Conservation (phyloP, 2,888 invertebrate species). For the Masnerella sp. region DNA sequence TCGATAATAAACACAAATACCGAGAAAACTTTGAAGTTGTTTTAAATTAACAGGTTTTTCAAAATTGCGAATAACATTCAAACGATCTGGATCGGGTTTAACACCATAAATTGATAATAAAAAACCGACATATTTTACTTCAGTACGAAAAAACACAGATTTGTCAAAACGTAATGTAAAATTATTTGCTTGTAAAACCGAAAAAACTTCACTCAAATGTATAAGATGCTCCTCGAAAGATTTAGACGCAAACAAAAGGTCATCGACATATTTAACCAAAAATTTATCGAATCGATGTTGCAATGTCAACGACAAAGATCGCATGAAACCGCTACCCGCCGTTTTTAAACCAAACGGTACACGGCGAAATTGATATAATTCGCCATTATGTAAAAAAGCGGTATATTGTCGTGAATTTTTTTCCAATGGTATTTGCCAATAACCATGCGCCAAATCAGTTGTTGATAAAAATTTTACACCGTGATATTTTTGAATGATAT, state of each 20-base stretch:
- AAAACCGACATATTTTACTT: conserved; percentile 57
- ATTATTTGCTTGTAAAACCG: conserved; percentile 6
- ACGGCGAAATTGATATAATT: conserved; percentile 61
- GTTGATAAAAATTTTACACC: conserved; percentile 54
- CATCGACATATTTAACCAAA: conserved; percentile 34
- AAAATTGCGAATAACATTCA: conserved; percentile 63
- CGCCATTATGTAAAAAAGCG: conserved; percentile 52
- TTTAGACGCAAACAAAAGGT: neutral
- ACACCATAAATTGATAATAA: conserved; percentile 5
- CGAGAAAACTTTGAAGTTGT: conserved; percentile 63
- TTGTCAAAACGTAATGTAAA: conserved; percentile 59
- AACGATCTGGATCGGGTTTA: neutral
- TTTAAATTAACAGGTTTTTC: conserved; percentile 62
- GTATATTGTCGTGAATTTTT: conserved; percentile 10
- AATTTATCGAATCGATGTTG: conserved; percentile 56
- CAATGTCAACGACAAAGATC: conserved; percentile 59
- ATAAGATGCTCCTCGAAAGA: conserved; percentile 15
- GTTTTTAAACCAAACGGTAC: conserved; percentile 2
- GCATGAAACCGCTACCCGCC: conserved; percentile 6
- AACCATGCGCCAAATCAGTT: conserved; percentile 59
- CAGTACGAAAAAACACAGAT: conserved; percentile 53
- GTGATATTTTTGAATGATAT: conserved; percentile 58
- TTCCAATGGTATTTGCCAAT: conserved; percentile 61
- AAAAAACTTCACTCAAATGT: conserved; percentile 6
- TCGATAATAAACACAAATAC: conserved; percentile 52